Conservation (phyloP, 2,113 vertebrate species). For the Pollachius pollachius region DNA sequence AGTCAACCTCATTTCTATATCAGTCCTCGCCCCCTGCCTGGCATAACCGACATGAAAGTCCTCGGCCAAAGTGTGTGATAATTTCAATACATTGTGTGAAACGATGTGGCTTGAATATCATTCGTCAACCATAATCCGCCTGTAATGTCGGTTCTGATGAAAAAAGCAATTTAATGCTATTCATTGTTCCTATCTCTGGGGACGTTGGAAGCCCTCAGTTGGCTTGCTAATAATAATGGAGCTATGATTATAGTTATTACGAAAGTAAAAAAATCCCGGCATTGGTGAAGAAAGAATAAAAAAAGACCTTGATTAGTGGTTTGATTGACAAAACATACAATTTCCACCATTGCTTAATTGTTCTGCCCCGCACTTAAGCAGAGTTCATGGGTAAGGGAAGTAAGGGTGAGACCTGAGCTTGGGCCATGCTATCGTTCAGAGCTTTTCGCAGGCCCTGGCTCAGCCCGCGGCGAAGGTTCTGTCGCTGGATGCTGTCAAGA, state of each 20-base stretch:
- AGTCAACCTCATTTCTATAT: slow-evolving; percentile 73
- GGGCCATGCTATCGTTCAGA: slow-evolving; percentile 80
- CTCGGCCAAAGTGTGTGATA: slow-evolving; percentile 35
- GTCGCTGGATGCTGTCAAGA: slow-evolving; percentile 80
- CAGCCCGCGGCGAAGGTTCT: slow-evolving; percentile 85
- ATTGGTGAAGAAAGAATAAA: too few relatives aligned
- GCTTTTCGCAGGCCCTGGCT: slow-evolving; percentile 85
- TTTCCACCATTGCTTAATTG: background rate
- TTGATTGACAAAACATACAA: too few relatives aligned
- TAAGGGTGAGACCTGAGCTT: slow-evolving; percentile 78
- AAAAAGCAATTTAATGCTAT: too few relatives aligned
- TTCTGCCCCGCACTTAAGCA: background rate
- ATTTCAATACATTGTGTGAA: background rate
- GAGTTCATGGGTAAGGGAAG: background rate
- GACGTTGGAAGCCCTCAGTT: background rate
- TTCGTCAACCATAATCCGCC: background rate
- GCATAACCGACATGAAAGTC: slow-evolving; percentile 53
- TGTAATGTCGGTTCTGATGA: too few relatives aligned
- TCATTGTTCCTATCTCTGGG: too few relatives aligned
- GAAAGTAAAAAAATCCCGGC: background rate
- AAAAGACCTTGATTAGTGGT: too few relatives aligned
- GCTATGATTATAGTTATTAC: background rate
- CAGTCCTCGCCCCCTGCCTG: slow-evolving; percentile 45
- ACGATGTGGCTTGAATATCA: background rate
- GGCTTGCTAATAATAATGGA: background rate